Evolutionary conservation across 2,888 invertebrate species (phyloP).

Genomic region (Lasioglossum leucozonium): DNA sequence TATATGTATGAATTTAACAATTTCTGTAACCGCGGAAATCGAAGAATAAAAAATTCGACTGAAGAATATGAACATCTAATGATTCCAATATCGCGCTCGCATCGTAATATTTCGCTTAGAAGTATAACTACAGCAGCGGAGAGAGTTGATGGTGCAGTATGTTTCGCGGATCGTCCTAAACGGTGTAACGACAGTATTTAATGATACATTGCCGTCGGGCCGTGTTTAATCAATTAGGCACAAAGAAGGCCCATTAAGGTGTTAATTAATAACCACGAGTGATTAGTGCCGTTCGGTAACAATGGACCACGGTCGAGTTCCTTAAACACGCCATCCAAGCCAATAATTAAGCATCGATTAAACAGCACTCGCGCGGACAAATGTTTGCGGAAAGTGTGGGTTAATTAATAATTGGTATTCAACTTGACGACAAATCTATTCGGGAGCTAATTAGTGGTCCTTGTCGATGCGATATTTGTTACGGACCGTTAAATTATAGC

Average conservation of each 20-base stretch:
- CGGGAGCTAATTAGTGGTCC: background rate
- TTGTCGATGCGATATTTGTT: background rate
- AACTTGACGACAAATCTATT: slow-evolving; percentile 19
- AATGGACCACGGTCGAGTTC: slow-evolving; percentile 24
- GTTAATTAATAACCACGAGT: slow-evolving; percentile 3
- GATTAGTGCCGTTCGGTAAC: slow-evolving; percentile 1
- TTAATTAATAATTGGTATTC: slow-evolving; percentile 24
- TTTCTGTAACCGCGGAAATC: too few relatives aligned
- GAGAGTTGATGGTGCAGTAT: background rate
- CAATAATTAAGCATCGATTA: slow-evolving; percentile 38
- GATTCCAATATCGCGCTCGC: too few relatives aligned
- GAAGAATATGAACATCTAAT: too few relatives aligned
- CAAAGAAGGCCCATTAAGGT: slow-evolving; percentile 7
- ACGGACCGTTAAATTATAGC: background rate
- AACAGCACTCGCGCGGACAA: slow-evolving; percentile 23
- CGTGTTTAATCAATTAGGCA: background rate
- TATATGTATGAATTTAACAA: too few relatives aligned
- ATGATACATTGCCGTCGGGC: background rate
- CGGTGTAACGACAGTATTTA: background rate
- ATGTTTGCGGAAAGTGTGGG: slow-evolving; percentile 27
- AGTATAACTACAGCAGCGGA: background rate
- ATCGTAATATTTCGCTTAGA: too few relatives aligned
- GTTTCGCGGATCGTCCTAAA: background rate
- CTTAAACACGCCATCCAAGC: slow-evolving; percentile 17
- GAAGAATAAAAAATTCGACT: too few relatives aligned